Conservation (phyloP, 2,888 invertebrate species). For the Cyclophora punctaria region DNA sequence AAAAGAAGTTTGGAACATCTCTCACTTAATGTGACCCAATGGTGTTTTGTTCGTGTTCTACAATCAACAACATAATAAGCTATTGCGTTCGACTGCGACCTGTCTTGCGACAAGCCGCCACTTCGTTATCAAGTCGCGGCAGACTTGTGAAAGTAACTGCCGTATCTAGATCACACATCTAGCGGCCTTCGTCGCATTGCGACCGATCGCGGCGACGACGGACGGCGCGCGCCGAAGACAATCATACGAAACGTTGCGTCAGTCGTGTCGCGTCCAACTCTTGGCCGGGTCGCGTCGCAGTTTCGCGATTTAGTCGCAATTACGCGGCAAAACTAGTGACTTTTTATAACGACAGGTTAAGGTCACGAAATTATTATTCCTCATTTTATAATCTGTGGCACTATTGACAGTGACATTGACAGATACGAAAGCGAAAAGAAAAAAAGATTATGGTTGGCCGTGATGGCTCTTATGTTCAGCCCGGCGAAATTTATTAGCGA, state of each 20-base stretch:
- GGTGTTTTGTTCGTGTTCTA: no score
- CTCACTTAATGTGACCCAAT: no score
- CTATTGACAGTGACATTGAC: conserved; percentile 2
- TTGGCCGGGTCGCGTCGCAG: conserved; percentile 15
- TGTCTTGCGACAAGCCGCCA: not conserved
- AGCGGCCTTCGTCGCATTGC: conserved; percentile 22
- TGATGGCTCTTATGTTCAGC: conserved; percentile 29
- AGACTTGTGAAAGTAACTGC: not conserved
- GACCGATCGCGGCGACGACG: conserved; percentile 18
- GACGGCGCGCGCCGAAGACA: conserved; percentile 15
- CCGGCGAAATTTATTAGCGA: conserved; percentile 55
- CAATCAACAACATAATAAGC: no score
- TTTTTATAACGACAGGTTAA: not conserved
- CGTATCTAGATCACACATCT: not conserved
- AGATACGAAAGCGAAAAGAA: conserved; percentile 21
- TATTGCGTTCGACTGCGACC: no score
- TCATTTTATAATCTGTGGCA: not conserved
- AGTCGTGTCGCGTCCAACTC: conserved; percentile 35
- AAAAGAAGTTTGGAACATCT: no score
- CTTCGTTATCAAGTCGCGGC: not conserved
- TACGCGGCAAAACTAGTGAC: not conserved
- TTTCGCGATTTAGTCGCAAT: not conserved
- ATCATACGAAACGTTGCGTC: conserved; percentile 28
- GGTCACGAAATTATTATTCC: not conserved
- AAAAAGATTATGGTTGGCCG: not conserved